These are phyloP conservation scores for Gastracanthus pulcherrimus DNA, from an alignment of 2,888 invertebrate species.

Conservation along the genomic window DNA sequence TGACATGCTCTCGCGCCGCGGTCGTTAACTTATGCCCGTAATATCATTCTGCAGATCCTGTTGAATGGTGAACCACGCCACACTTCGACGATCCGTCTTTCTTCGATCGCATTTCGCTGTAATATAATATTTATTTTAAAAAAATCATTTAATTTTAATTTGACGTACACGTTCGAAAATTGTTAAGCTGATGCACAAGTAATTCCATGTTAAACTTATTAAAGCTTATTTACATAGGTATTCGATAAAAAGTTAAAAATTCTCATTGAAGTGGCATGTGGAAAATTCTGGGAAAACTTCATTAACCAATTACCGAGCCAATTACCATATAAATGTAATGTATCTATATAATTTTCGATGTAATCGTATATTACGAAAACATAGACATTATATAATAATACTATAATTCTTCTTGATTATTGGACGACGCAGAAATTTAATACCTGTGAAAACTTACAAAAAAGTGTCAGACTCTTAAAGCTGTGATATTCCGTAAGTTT, in stretches of 20 bases:
- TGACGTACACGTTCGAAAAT: no score
- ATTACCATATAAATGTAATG: no score
- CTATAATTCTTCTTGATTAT: background rate
- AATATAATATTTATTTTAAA: background rate
- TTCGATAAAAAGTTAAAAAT: no score
- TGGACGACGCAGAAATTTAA: background rate
- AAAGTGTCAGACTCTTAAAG: background rate
- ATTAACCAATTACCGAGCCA: no score
- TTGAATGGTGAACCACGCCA: background rate
- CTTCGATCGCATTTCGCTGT: background rate
- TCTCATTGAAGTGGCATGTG: no score
- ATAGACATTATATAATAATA: background rate
- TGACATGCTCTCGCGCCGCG: background rate
- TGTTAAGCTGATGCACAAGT: no score
- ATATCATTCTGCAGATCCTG: conserved; percentile 31
- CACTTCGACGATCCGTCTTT: background rate
- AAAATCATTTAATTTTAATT: background rate
- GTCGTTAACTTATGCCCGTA: conserved; percentile 26
- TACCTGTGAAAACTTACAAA: conserved; percentile 29
- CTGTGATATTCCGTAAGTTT: background rate
- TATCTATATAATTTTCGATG: background rate
- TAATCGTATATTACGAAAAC: background rate
- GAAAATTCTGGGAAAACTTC: no score
- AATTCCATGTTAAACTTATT: no score
- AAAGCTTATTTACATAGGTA: no score